Evolutionary conservation across 2,888 invertebrate genomes (phyloP).

Genomic region (Drosophila melanosoma): DNA sequence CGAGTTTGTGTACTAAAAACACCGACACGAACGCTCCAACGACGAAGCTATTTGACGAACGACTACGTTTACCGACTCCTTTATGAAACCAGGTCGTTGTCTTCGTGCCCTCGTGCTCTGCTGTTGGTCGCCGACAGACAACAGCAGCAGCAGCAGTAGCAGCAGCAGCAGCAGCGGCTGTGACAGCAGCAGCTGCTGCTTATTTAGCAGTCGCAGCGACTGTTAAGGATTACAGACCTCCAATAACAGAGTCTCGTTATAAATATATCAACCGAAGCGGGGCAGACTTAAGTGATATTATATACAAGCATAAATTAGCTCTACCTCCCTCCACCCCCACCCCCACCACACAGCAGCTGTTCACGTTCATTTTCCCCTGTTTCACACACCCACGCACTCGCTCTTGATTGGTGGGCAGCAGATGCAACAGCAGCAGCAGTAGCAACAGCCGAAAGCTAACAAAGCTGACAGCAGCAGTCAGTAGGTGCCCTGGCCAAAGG

Average conservation of each 20-base stretch:
- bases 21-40: slow-evolving; percentile 31
- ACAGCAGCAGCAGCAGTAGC: slow-evolving; percentile 14
- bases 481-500: not conserved
- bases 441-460: slow-evolving; percentile 51
- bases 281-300: slow-evolving; percentile 74
- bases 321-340: not conserved
- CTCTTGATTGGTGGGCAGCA: slow-evolving; percentile 82
- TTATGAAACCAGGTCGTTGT: slow-evolving; percentile 70
- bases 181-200: not conserved
- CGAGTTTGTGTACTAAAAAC: slow-evolving; percentile 52
- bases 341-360: not conserved
- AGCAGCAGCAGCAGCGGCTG: slow-evolving; percentile 6
- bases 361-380: not conserved
- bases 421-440: slow-evolving; percentile 65
- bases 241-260: slow-evolving; percentile 36
- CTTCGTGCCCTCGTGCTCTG: slow-evolving; percentile 53
- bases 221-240: slow-evolving; percentile 48
- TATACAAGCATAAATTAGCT: slow-evolving; percentile 64
- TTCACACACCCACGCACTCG: slow-evolving; percentile 51
- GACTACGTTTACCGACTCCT: slow-evolving; percentile 31
- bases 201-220: slow-evolving; percentile 25
- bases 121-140: not conserved
- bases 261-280: slow-evolving; percentile 51
- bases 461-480: slow-evolving; percentile 44
- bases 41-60: slow-evolving; percentile 13